These are phyloP conservation scores for Otis tarda DNA, from an alignment of 2,113 vertebrate genomes.

Conservation along the genomic window DNA sequence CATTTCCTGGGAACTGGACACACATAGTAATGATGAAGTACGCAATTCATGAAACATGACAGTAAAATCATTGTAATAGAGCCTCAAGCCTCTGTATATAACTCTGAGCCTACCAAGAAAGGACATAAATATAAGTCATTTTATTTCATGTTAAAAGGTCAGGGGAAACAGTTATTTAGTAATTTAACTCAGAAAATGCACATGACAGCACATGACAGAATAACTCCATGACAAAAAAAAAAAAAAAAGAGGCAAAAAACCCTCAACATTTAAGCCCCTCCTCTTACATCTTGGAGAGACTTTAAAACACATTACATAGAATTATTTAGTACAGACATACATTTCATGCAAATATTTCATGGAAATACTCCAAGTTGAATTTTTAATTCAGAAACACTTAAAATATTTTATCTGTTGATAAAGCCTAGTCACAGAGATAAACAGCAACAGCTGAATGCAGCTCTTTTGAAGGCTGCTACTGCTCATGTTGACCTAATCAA, in stretches of 20 bases:
- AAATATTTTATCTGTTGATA: not conserved
- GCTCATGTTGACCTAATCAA: not conserved
- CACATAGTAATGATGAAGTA: not conserved
- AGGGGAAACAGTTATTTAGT: not conserved
- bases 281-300: not conserved
- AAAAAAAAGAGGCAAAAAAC: not conserved
- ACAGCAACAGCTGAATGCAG: not conserved
- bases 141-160: not conserved
- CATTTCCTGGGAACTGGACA: not conserved
- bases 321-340: not conserved
- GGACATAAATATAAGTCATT: not conserved
- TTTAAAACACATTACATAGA: not conserved
- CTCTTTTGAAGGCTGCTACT: not conserved
- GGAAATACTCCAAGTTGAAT: not conserved
- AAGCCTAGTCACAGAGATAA: not conserved
- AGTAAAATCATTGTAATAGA: not conserved
- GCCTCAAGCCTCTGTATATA: not conserved
- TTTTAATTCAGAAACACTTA: not conserved
- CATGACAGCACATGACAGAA: not conserved
- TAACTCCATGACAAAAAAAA: not conserved
- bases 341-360: not conserved
- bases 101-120: not conserved
- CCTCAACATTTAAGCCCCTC: not conserved
- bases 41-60: not conserved
- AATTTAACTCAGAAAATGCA: not conserved